Evolutionary conservation across 2,797 vertebrate species (phyloP), one percentile per base, ranked within the genome.

Genomic region (Silurus lanzhouensis): DNA sequence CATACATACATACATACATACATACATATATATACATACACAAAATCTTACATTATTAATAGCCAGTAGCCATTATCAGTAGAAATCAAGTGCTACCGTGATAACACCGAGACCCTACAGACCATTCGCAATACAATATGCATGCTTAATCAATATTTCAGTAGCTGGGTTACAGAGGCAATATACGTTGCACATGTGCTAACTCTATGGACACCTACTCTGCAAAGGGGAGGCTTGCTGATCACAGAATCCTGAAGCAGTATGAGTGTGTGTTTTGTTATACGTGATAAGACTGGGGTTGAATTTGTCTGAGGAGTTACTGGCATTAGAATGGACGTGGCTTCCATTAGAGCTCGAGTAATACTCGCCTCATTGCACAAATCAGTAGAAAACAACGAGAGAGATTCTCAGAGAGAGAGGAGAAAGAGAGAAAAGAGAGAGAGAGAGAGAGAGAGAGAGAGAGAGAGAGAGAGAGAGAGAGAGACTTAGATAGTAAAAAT

Each of bases 351-450:
- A 79, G 71, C 52, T 72, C 5, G 17, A 66, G 64, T 68, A 71
- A n/a, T 70, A 46, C 52, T 52, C 31, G 83, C 82, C 77, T 87
- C 83, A 86, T 66, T 87, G 85, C 76, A 85, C 88, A 89, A 86
- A 89, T 87, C 85, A 85, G 87, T 57, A 81, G 75, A 84, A 85
- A 88, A 77, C 84, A 87, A 67, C 60, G 9, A 87, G 87, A 86
- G 63, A 58, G 57, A 77, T 66, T 25, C 75, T 31, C 75, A 46
- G 55, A 82, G 78, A 22, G n/a, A n/a, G n/a, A n/a, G n/a, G n/a
- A n/a, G n/a, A n/a, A n/a, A n/a, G n/a, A n/a, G n/a, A n/a, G n/a
- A n/a, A n/a, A n/a, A n/a, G n/a, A n/a, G n/a, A n/a, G n/a, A n/a
- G 58, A 48, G 9, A 70, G 5, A 74, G 81, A 75, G 48, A 88